A percentile compares a stretch with the other conserved stretches of the same genome.
These are phyloP conservation scores for Phataginus tricuspis DNA, from an alignment of 2,797 vertebrate genomes.

Conservation along the genomic window DNA sequence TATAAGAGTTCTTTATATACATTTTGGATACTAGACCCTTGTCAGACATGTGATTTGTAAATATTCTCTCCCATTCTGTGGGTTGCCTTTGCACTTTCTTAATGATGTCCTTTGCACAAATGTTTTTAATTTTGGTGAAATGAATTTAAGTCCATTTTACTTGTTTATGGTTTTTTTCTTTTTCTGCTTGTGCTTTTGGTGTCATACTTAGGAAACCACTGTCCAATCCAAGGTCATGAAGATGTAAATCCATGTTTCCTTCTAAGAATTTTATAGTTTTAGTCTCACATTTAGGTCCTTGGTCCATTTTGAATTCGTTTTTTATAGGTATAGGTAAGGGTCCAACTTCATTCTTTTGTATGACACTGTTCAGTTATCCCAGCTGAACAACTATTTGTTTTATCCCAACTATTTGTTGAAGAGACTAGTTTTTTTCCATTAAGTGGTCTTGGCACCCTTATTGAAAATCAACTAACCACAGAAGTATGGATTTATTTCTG, in stretches of 20 bases:
- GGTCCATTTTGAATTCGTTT: neutral
- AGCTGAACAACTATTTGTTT: neutral
- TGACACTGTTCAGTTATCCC: neutral
- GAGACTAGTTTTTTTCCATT: neutral
- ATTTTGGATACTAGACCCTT: neutral
- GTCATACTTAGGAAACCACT: neutral
- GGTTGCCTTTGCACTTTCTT: constrained; percentile 26
- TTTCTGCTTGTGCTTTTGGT: neutral
- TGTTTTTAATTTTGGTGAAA: constrained; percentile 11
- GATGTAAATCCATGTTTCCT: neutral
- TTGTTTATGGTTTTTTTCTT: neutral
- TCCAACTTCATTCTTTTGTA: neutral
- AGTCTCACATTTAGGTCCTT: neutral
- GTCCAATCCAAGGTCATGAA: neutral
- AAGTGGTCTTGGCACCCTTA: neutral
- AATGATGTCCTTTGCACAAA: neutral
- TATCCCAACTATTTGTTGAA: neutral
- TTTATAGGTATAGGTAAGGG: neutral
- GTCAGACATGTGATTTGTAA: neutral
- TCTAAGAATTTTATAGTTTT: constrained; percentile 19
- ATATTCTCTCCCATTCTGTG: neutral
- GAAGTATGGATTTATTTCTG: neutral
- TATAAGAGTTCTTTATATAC: neutral
- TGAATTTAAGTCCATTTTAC: neutral
- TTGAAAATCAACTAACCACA: neutral